phyloP scores from a whole-genome alignment of 1,140 invertebrate species.

The Eumaeus atala region DNA sequence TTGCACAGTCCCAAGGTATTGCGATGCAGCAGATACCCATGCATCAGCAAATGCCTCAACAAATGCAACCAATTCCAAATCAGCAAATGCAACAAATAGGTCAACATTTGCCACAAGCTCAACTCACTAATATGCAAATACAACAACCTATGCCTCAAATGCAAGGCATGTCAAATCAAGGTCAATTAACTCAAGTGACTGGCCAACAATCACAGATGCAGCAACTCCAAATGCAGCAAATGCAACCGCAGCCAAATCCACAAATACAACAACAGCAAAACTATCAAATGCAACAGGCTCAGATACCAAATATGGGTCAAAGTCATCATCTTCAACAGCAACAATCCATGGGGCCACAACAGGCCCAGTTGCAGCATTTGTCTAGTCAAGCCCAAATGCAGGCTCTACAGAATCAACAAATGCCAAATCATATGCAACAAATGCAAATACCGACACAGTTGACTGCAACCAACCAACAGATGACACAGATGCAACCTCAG shows the following conservation, averaged over 20 bases:
- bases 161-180: constrained; percentile 67
- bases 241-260: constrained; percentile 64
- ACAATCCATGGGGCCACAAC: constrained; percentile 58
- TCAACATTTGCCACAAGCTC: constrained; percentile 64
- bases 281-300: constrained; percentile 64
- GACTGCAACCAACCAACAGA: constrained; percentile 59
- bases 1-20: constrained; percentile 68
- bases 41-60: constrained; percentile 70
- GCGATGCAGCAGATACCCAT: constrained; percentile 71
- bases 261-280: constrained; percentile 39
- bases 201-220: constrained; percentile 70
- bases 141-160: constrained; percentile 70
- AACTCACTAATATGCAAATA: constrained; percentile 69
- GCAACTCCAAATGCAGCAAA: constrained; percentile 71
- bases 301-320: constrained; percentile 59
- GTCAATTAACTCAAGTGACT: constrained; percentile 60
- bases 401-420: constrained; percentile 68
- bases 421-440: constrained; percentile 71
- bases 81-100: constrained; percentile 72
- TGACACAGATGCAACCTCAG: constrained; percentile 69
- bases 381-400: constrained; percentile 70
- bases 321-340: constrained; percentile 56
- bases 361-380: constrained; percentile 69
- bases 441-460: constrained; percentile 68
- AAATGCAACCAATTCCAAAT: constrained; percentile 69